These are phyloP conservation scores for Diadema setosum DNA, from an alignment of 35 echinoderm and acorn worm species.

Conservation along the genomic window DNA sequence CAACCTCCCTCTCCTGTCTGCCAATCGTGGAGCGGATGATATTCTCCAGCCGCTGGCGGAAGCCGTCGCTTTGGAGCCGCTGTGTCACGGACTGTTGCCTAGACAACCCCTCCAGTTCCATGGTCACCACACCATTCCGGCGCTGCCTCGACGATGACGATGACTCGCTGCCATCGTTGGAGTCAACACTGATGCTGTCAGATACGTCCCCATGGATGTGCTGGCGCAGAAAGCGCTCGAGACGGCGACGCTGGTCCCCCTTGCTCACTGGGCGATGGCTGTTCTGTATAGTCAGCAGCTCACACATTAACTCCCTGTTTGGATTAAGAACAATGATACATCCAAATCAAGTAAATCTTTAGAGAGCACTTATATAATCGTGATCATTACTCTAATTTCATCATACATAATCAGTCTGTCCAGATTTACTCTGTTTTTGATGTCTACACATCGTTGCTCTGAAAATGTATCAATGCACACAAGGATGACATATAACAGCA, in stretches of 20 bases:
- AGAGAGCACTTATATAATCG: neutral
- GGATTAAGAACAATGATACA: neutral
- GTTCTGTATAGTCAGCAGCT: slow-evolving; percentile 28
- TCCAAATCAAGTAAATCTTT: neutral
- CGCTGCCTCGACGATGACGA: neutral
- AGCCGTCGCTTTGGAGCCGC: slow-evolving; percentile 33
- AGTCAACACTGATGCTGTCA: neutral
- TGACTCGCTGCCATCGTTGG: neutral
- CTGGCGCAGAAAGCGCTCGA: slow-evolving; percentile 22
- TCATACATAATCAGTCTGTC: neutral
- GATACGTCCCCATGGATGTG: neutral
- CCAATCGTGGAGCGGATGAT: slow-evolving; percentile 61
- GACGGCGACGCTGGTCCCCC: neutral
- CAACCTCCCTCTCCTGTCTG: slow-evolving; percentile 68
- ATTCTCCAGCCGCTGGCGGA: slow-evolving; percentile 60
- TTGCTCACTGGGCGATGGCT: slow-evolving; percentile 45
- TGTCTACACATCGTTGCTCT: too few relatives aligned
- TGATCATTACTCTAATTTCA: neutral
- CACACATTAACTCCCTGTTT: slow-evolving; percentile 44
- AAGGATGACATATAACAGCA: neutral
- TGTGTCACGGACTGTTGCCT: slow-evolving; percentile 45
- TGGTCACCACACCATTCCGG: neutral
- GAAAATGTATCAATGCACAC: too few relatives aligned
- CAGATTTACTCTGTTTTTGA: neutral
- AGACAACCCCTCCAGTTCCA: slow-evolving; percentile 52